phyloP scores from a whole-genome alignment of 2,888 invertebrate species.

The Venusia cambrica region DNA sequence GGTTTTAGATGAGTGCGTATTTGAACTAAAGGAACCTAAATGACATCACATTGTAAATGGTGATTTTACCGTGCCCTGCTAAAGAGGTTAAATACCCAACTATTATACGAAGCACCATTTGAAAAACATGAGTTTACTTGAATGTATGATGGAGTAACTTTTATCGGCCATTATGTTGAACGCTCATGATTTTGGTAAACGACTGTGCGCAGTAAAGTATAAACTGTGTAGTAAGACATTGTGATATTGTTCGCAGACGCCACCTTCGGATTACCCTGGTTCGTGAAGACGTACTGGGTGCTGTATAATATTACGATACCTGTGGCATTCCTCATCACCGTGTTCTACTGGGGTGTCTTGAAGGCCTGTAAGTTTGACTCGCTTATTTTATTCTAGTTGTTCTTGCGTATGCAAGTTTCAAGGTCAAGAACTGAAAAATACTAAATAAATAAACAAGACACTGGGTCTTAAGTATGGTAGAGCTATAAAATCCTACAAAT shows the following conservation, averaged over 20 bases:
- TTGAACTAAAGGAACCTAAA: conserved; percentile 13
- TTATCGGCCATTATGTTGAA: conserved; percentile 14
- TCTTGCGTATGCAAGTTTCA: too few species aligned
- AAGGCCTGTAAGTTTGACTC: conserved; percentile 51
- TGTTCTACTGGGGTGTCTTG: conserved; percentile 73
- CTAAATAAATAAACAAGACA: too few species aligned
- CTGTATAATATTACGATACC: conserved; percentile 74
- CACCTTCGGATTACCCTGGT: conserved; percentile 66
- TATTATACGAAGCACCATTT: conserved; percentile 6
- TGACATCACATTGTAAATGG: conserved; percentile 17
- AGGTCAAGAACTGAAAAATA: too few species aligned
- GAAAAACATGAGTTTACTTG: conserved; percentile 6
- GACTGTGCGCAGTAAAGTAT: conserved; percentile 8
- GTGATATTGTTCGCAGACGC: conserved; percentile 48
- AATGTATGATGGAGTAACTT: conserved; percentile 15
- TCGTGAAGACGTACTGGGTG: conserved; percentile 71
- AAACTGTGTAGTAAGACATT: conserved; percentile 3
- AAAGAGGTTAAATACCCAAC: conserved; percentile 20
- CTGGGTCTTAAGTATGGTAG: too few species aligned
- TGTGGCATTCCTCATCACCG: conserved; percentile 70
- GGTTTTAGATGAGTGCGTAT: conserved; percentile 12
- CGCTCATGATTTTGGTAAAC: conserved; percentile 9
- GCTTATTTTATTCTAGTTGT: background rate
- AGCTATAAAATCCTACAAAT: too few species aligned
- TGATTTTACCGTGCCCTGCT: background rate